Evolutionary conservation across 2,888 invertebrate species (phyloP), one percentile per base, ranked within the genome.

Genomic region (Hypomecis atomaria): DNA sequence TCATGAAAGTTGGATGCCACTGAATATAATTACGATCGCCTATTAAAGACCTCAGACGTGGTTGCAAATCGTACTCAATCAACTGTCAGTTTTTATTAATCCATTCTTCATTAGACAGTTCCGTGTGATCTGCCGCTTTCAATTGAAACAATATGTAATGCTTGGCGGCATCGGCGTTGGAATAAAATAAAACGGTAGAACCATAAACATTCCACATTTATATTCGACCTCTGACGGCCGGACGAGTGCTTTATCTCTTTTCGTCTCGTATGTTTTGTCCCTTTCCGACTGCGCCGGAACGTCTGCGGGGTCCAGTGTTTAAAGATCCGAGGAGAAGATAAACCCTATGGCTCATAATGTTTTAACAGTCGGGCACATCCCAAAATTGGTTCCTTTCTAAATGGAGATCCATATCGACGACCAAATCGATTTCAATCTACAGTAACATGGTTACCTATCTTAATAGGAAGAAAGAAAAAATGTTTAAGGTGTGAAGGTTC

Each of bases 131-230:
- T 84, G 82, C 85, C 91, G 90, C 89, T 87, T 89, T 90, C 91
- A 91, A 92, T 91, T 92, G 92, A 90, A 92, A 92, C 92, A 91
- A 91, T 91, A 91, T 92, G 90, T 88, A 90, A 92, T 86, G 85
- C 88, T 87, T 86, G 86, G 89, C 90, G 89, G 85, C 84, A 83
- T 79, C 90, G 88, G 84, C 84, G 82, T 79, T 85, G 77, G 88
- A 88, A 85, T 88, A 92, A 92, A 92, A 92, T 90, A 92, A 92
- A 92, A 91, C 92, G 90, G 91, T 90, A 90, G 90, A 91, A 88
- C 90, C 90, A 92, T 92, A 92, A 92, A 92, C 92, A 92, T 92
- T 92, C 92, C 92, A 91, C 90, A 86, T 91, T 92, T 89, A 90
- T 89, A 90, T 91, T 90, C 91, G 91, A 90, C 90, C 91, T 91